Evolutionary conservation across 2,797 vertebrate genomes (phyloP).

Genomic region (Mionectes olivaceus): DNA sequence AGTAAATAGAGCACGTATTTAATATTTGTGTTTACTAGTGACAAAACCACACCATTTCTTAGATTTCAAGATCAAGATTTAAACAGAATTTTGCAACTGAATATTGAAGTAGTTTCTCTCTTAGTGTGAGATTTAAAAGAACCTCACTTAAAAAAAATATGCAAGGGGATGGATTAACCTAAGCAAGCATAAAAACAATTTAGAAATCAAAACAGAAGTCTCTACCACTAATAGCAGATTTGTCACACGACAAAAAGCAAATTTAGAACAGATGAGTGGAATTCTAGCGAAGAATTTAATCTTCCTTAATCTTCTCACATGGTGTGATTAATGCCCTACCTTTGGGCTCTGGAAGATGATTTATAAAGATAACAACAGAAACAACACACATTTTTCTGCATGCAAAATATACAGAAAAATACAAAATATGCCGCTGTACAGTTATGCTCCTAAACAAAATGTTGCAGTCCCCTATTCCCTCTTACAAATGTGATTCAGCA

Average conservation of each 20-base stretch:
- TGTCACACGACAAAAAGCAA: neutral
- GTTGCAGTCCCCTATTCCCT: neutral
- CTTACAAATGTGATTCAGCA: neutral
- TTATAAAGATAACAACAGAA: neutral
- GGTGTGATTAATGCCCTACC: neutral
- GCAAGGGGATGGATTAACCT: neutral
- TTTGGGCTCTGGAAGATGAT: neutral
- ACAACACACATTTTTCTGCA: neutral
- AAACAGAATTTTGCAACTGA: neutral
- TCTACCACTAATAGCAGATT: neutral
- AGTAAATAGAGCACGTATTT: neutral
- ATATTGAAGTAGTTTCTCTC: neutral
- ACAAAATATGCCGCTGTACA: neutral
- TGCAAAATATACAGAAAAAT: neutral
- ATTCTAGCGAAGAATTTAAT: neutral
- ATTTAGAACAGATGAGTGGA: neutral
- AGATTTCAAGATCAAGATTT: neutral
- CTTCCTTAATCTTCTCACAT: neutral
- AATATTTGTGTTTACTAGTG: neutral
- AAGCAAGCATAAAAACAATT: neutral
- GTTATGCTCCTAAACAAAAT: neutral
- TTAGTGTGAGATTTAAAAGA: neutral
- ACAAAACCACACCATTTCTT: neutral
- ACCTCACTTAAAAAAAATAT: neutral
- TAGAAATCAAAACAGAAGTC: neutral